Base-by-base conservation (phyloP, 2,113 vertebrate genomes). In the Silurus meridionalis region DNA sequence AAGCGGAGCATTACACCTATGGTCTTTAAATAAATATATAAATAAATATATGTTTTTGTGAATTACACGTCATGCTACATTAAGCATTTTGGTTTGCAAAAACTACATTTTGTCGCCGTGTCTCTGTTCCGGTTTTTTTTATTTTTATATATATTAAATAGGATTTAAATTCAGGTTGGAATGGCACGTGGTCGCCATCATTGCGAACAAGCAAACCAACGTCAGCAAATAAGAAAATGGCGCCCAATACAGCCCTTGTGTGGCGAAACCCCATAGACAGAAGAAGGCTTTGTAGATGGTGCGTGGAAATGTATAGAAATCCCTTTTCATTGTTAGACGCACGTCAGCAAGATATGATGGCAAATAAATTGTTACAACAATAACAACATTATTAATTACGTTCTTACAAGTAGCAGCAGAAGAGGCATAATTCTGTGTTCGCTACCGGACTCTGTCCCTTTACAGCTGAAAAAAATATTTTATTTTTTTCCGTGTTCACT, bases 141-240 rank as follows among this genome's bases (percentile, higher is more conserved):
- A 2, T 14, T 13, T 55, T 80, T 5, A 58, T 1, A 28, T 85
- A 53, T 60, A 80, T 37, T 8, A 7, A 1, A 85, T 55, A 82
- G n/a, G 37, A 82, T 82, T 85, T 5, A 61, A 66, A 57, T 23
- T 19, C 80, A 83, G 23, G 50, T 74, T 83, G n/a, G 37, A 74
- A 17, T 75, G 86, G 85, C 94, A 94, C 93, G 93, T 93, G 93
- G 92, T 88, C 91, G 67, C 86, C n/a, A 90, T 78, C 89, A 91
- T 87, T 87, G 88, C 21, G 85, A 85, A 83, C 72, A 81, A 92
- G 87, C 89, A 89, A 82, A 86, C 83, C 87, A 89, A 92, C 92
- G 91, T 93, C 91, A 93, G 90, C 89, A 91, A 86, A 85, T 48
- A 88, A 89, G 91, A 94, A 94, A 94, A 94, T 94, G 94, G 94